Conservation (phyloP, 2,797 vertebrate genomes). For the Pogonophryne albipinna region DNA sequence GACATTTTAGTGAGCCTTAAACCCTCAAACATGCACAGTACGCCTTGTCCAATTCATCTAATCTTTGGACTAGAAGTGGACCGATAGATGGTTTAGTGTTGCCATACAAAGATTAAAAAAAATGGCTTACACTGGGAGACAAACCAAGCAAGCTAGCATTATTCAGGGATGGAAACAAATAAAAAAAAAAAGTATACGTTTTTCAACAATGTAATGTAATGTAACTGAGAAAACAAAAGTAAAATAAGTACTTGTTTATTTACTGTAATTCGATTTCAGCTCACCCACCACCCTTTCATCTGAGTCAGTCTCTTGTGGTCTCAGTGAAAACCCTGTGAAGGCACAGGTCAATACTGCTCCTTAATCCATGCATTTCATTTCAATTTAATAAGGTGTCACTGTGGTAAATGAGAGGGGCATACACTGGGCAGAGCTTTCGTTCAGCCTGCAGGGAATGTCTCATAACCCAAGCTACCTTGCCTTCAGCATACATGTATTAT, state of each 20-base stretch:
- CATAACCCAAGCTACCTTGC: constrained; percentile 34
- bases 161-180: neutral
- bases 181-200: neutral
- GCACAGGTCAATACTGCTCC: constrained; percentile 42
- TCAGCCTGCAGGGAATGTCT: constrained; percentile 32
- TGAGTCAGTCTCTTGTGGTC: constrained; percentile 30
- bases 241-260: constrained; percentile 16
- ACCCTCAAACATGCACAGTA: neutral
- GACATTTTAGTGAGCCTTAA: neutral
- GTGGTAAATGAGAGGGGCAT: constrained; percentile 47
- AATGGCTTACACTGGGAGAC: neutral
- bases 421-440: constrained; percentile 25
- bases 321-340: constrained; percentile 20
- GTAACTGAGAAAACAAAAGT: no score
- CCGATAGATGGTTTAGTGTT: neutral
- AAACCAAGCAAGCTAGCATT: neutral
- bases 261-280: constrained; percentile 35
- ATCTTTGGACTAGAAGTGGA: neutral
- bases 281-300: constrained; percentile 28
- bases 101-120: neutral
- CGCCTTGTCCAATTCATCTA: neutral
- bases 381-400: constrained; percentile 64
- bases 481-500: constrained; percentile 23
- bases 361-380: constrained; percentile 58
- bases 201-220: neutral